A percentile compares a stretch with the other conserved stretches of the same genome.
Conservation (phyloP, 2,113 vertebrate genomes). For the Urocolius indicus region DNA sequence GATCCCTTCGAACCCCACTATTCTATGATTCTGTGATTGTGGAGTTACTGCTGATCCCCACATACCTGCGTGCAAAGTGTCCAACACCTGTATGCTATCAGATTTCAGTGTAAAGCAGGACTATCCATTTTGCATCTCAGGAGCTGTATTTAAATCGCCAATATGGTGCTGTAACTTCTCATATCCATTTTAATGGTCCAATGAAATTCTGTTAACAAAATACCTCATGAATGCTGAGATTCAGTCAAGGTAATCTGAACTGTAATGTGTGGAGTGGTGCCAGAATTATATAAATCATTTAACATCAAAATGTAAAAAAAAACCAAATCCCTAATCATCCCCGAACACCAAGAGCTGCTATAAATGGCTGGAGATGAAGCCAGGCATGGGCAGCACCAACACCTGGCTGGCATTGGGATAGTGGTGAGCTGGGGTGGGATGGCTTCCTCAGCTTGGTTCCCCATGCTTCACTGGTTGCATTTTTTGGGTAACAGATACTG, state of each 20-base stretch:
- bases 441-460: not conserved
- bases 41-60: not conserved
- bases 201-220: slow-evolving; percentile 41
- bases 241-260: slow-evolving; percentile 30
- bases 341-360: not conserved
- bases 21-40: not conserved
- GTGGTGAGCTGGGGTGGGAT: not conserved
- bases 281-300: slow-evolving; percentile 40
- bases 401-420: not conserved
- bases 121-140: not conserved
- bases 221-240: not conserved
- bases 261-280: not conserved
- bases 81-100: not conserved
- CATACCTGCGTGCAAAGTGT: not conserved
- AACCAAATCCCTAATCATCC: not conserved
- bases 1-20: too few relatives aligned
- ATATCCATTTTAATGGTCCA: not conserved
- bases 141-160: not conserved
- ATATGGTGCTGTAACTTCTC: not conserved
- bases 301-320: not conserved
- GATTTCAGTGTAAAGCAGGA: not conserved
- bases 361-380: not conserved
- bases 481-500: not conserved
- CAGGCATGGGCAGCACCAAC: not conserved
- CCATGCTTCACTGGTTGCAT: fast-evolving